A percentile compares a stretch with the other conserved stretches of the same genome.
Evolutionary conservation across 2,113 vertebrate genomes (phyloP).

Genomic region (Halichoerus grypus): DNA sequence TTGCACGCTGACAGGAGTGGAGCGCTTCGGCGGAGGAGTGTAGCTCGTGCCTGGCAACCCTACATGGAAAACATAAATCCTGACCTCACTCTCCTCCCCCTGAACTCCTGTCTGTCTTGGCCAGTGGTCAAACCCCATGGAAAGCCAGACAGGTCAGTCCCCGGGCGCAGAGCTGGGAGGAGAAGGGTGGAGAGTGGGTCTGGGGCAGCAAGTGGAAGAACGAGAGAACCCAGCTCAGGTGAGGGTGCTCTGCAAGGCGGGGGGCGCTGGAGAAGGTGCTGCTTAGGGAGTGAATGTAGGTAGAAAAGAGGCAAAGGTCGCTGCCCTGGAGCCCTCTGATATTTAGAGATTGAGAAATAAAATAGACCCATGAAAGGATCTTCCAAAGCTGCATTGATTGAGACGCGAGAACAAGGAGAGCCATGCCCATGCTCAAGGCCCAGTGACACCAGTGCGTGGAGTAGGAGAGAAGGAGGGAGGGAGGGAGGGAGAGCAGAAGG

Average conservation of each 20-base stretch:
- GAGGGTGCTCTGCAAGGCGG: neutral
- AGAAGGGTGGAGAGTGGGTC: neutral
- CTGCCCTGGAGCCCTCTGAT: neutral
- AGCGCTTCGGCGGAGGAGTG: neutral
- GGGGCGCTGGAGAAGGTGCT: neutral
- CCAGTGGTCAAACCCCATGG: neutral
- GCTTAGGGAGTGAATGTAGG: neutral
- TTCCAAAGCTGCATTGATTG: neutral
- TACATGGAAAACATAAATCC: neutral
- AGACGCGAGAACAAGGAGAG: neutral
- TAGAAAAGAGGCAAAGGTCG: neutral
- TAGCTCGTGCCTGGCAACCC: neutral
- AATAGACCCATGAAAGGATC: neutral
- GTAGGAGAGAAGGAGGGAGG: neutral
- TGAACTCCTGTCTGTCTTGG: neutral
- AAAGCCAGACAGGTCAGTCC: neutral
- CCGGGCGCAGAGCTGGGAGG: neutral
- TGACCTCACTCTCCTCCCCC: neutral
- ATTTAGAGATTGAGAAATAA: neutral
- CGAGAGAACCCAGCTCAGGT: fast-evolving
- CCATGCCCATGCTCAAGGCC: fast-evolving
- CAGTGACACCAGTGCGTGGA: neutral
- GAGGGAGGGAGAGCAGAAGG: neutral
- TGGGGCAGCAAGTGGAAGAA: neutral
- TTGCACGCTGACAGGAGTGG: neutral